Evolutionary conservation across 2,888 invertebrate genomes (phyloP).

Genomic region (Deilephila porcellus): DNA sequence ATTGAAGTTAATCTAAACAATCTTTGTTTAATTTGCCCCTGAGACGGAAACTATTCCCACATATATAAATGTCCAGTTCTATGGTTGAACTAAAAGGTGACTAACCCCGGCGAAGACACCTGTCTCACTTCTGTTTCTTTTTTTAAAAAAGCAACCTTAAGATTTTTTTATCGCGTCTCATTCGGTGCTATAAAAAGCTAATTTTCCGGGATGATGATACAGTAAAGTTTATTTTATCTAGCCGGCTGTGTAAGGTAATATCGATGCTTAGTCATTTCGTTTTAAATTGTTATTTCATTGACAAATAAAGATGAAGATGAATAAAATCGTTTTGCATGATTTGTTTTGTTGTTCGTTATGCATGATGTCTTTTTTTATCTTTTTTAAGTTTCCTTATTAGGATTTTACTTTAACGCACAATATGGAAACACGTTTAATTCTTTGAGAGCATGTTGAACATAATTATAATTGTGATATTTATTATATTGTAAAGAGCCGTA

Average conservation of each 20-base stretch:
- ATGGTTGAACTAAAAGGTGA: constrained; percentile 58
- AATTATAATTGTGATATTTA: no score
- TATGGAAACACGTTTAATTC: no score
- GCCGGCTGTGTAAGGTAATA: constrained; percentile 14
- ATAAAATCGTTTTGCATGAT: neutral
- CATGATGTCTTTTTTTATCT: neutral
- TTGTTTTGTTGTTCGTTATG: no score
- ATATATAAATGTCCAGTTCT: constrained; percentile 39
- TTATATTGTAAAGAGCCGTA: no score
- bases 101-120: constrained; percentile 54
- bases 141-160: constrained; percentile 41
- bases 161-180: constrained; percentile 43
- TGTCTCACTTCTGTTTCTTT: constrained; percentile 45
- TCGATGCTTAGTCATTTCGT: constrained; percentile 23
- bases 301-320: neutral
- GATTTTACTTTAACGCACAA: no score
- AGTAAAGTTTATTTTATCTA: constrained; percentile 37
- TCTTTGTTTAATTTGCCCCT: no score
- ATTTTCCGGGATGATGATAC: constrained; percentile 43
- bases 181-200: constrained; percentile 42
- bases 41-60: no score
- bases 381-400: no score
- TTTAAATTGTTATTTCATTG: neutral
- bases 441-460: no score
- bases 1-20: no score